Evolutionary conservation across 2,797 vertebrate species (phyloP), one percentile per base, ranked within the genome.

Genomic region (Peromyscus eremicus): DNA sequence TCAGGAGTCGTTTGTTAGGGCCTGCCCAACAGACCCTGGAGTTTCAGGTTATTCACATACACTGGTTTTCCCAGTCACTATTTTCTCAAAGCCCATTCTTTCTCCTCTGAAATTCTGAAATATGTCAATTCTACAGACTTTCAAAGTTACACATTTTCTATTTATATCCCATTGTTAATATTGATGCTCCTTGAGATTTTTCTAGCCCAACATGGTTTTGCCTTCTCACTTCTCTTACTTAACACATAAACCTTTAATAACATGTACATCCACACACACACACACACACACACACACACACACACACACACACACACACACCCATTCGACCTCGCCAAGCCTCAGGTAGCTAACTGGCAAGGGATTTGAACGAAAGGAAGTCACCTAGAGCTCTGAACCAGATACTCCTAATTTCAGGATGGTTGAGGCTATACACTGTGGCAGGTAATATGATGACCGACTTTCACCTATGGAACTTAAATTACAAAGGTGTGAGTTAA

Each of bases 21-120:
- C 34, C 46, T 75, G 8, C 29, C 27, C 52, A 43, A 16, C 21
- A 95, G 43, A 12, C 4, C 32, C 52, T 81, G 19, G 6, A n/a
- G 40, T 95, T 79, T 37, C 32, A 23, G 49, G 55, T 92, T 87
- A 34, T 68, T 92, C n/a, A 55, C 5, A 82, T n/a, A 19, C n/a
- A 80, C 94, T 89, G 23, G 11, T 84, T 68, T 89, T 83, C 79
- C 55, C 77, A 40, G 23, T 75, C 11, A 75, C 40, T 57, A 64
- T 85, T 97, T 96, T 79, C n/a, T 79, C 34, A 79, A 92, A 60
- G 16, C 83, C 66, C 60, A 5, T 85, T 92, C 57, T 87, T 95
- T 25, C 55, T 88, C 64, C 55, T 90, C 60, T 77, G n/a, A 95
- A 87, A 94, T 76, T 92, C 83, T 84, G 52, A 97, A 94, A 40